Percentiles rank a stretch among this genome's conserved stretches.
Evolutionary conservation across 2,888 invertebrate genomes (phyloP).

Genomic region (Anorthoa munda): DNA sequence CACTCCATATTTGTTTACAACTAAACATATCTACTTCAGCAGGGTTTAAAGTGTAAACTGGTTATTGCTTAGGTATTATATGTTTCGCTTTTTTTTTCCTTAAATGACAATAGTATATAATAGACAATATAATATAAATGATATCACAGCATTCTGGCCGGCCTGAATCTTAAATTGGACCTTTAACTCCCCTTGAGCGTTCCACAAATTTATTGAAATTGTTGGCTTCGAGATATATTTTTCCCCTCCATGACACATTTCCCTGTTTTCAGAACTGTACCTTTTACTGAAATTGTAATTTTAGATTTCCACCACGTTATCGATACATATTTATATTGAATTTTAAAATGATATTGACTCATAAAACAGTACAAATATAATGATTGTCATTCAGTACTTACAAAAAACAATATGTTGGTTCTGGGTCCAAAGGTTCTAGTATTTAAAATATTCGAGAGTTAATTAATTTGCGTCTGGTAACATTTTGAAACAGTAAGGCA

Average conservation of each 20-base stretch:
- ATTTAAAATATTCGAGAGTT: too few species aligned
- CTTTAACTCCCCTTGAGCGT: slow-evolving; percentile 5
- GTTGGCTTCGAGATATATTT: slow-evolving; percentile 7
- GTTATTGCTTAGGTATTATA: not conserved
- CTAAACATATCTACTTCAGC: slow-evolving; percentile 16
- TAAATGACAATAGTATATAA: not conserved
- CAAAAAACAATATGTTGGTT: not conserved
- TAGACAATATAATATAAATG: not conserved
- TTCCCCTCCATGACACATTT: not conserved
- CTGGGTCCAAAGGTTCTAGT: not conserved
- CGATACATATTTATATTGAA: slow-evolving; percentile 30
- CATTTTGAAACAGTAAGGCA: not conserved
- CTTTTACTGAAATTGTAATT: slow-evolving; percentile 2
- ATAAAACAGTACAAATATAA: not conserved
- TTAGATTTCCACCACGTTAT: slow-evolving; percentile 5
- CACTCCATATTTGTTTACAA: slow-evolving; percentile 53
- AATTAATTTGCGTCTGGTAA: not conserved
- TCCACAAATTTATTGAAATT: slow-evolving; percentile 26
- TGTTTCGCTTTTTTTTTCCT: not conserved
- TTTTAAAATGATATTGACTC: slow-evolving; percentile 3
- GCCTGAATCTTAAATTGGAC: slow-evolving; percentile 30
- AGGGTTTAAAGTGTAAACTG: not conserved
- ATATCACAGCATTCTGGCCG: not conserved
- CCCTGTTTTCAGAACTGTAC: not conserved
- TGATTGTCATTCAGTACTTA: not conserved